Conservation (phyloP, 1,140 invertebrate genomes). For the Bombus turneri region DNA sequence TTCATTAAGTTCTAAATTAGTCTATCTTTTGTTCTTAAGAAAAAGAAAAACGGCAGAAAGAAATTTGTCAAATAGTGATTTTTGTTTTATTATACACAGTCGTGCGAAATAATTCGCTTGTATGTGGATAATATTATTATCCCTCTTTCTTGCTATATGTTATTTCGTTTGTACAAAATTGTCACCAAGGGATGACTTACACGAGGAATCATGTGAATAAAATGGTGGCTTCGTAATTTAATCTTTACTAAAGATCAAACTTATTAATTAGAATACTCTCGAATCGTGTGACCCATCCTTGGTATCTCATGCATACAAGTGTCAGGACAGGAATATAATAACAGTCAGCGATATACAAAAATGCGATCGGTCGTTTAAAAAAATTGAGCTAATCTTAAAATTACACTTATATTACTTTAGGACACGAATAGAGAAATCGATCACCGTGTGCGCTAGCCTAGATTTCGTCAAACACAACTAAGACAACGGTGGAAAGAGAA, state of each 20-base stretch:
- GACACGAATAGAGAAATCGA: constrained; percentile 58
- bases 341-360: constrained; percentile 76
- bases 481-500: constrained; percentile 42
- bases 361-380: constrained; percentile 71
- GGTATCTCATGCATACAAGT: constrained; percentile 57
- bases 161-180: constrained; percentile 72
- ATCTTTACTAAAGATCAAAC: not conserved
- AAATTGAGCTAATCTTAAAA: constrained; percentile 80
- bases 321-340: constrained; percentile 64
- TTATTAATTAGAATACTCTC: constrained; percentile 9
- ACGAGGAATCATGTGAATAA: not conserved
- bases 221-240: not conserved
- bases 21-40: not conserved
- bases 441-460: constrained; percentile 42
- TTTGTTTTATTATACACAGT: constrained; percentile 73
- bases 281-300: constrained; percentile 39
- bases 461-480: constrained; percentile 50
- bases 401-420: constrained; percentile 66
- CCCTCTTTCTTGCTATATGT: constrained; percentile 37
- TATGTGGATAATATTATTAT: constrained; percentile 57
- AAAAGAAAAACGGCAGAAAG: constrained; percentile 40
- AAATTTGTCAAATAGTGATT: constrained; percentile 53
- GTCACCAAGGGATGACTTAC: constrained; percentile 56
- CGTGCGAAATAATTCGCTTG: constrained; percentile 64
- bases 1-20: not conserved